A percentile compares a stretch with the other conserved stretches of the same genome.
Conservation (phyloP, 2,888 invertebrate genomes). For the Aquatica leii region DNA sequence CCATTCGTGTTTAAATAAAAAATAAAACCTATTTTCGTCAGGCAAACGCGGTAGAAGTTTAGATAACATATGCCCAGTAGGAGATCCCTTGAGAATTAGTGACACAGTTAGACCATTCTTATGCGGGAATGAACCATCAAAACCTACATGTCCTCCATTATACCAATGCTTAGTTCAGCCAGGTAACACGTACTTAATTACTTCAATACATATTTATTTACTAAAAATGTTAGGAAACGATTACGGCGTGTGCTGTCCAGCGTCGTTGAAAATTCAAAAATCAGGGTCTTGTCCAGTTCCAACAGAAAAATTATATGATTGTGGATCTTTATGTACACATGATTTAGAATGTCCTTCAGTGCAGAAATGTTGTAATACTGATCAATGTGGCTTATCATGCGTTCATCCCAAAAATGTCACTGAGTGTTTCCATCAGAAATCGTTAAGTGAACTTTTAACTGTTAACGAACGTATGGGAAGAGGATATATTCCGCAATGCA, state of each 20-base stretch:
- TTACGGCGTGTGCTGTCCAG: conserved; percentile 88
- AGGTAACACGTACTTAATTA: conserved; percentile 58
- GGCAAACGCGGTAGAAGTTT: conserved; percentile 80
- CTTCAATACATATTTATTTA: conserved; percentile 7
- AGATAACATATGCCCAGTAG: conserved; percentile 80
- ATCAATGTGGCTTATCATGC: conserved; percentile 78
- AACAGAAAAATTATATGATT: conserved; percentile 60
- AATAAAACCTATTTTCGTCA: conserved; percentile 50
- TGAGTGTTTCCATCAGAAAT: conserved; percentile 79
- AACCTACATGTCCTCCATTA: conserved; percentile 83
- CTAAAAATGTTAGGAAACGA: conserved; percentile 69
- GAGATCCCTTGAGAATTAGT: conserved; percentile 73
- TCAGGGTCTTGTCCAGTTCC: conserved; percentile 78
- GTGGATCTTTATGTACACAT: conserved; percentile 75
- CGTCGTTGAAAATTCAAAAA: conserved; percentile 77
- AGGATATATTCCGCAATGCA: conserved; percentile 86
- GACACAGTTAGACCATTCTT: conserved; percentile 82
- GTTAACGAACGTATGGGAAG: conserved; percentile 81
- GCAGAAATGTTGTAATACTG: conserved; percentile 82
- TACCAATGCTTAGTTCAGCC: conserved; percentile 82
- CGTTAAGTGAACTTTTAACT: conserved; percentile 78
- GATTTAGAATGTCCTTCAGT: conserved; percentile 84
- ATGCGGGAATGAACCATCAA: conserved; percentile 81
- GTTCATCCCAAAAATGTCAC: conserved; percentile 79
- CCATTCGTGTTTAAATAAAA: too few relatives aligned